A percentile compares a stretch with the other conserved stretches of the same genome.
Conservation (phyloP, 92 coral and sea anemone species). For the Epizoanthus fatuus region DNA sequence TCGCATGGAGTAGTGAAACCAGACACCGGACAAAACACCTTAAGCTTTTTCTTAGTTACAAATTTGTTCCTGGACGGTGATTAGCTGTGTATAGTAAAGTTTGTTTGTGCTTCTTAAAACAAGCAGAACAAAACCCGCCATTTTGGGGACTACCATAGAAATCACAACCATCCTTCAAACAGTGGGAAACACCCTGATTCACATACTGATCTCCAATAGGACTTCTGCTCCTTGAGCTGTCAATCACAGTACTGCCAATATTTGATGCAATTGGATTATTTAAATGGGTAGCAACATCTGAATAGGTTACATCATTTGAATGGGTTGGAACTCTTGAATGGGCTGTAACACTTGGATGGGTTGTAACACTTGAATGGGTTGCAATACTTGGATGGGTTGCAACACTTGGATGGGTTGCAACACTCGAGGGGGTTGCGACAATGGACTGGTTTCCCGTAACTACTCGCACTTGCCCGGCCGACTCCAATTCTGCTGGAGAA, state of each 20-base stretch:
- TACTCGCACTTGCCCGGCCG: background rate
- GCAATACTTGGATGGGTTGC: slow-evolving; percentile 5
- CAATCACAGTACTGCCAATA: background rate
- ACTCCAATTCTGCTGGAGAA: background rate
- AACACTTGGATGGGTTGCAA: background rate
- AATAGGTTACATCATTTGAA: no score
- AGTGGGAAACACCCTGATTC: slow-evolving; percentile 19
- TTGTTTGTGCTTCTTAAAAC: slow-evolving; percentile 74
- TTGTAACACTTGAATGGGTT: background rate
- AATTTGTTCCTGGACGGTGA: background rate
- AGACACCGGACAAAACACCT: no score
- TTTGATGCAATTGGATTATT: background rate
- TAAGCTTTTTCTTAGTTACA: background rate
- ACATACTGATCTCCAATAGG: slow-evolving; percentile 22
- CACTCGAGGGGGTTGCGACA: slow-evolving; percentile 16
- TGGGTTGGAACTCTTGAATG: background rate
- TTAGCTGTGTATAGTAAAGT: slow-evolving; percentile 45
- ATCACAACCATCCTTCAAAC: slow-evolving; percentile 73
- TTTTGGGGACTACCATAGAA: slow-evolving; percentile 87
- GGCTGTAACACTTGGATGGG: background rate
- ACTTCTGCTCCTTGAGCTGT: background rate
- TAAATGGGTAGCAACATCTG: no score
- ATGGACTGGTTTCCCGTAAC: background rate
- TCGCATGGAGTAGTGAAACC: background rate
- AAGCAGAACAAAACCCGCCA: slow-evolving; percentile 90